A percentile compares a stretch with the other conserved stretches of the same genome.
These are phyloP conservation scores for Drosophila sechellia DNA, from an alignment of 1,140 invertebrate species.

Conservation along the genomic window DNA sequence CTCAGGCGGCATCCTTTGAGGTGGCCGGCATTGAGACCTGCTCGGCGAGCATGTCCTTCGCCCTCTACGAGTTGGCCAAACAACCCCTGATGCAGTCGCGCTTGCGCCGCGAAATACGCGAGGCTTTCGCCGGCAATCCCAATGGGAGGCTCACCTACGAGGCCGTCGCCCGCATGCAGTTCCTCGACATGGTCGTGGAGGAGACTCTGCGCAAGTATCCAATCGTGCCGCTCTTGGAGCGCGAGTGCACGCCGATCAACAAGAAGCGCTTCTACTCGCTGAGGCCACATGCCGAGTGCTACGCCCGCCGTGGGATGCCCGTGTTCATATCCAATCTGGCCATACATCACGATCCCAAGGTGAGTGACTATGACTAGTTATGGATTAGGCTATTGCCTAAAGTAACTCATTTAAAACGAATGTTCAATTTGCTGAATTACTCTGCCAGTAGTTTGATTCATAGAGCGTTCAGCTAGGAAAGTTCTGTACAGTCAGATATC, in stretches of 20 bases:
- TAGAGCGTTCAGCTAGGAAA: too few relatives aligned
- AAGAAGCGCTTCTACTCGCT: conserved; percentile 79
- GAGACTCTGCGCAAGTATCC: conserved; percentile 84
- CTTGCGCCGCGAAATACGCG: conserved; percentile 87
- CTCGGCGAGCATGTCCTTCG: conserved; percentile 88
- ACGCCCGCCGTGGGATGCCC: conserved; percentile 74
- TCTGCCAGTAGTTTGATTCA: too few relatives aligned
- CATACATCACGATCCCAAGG: conserved; percentile 78
- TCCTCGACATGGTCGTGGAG: conserved; percentile 87
- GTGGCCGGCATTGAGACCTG: conserved; percentile 92
- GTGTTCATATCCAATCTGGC: conserved; percentile 77
- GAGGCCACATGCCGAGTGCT: conserved; percentile 74
- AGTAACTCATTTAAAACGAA: too few relatives aligned
- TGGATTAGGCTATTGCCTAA: too few relatives aligned
- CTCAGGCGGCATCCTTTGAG: conserved; percentile 90
- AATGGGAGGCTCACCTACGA: conserved; percentile 86
- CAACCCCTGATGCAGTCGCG: conserved; percentile 89
- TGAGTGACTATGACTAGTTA: conserved; percentile 15
- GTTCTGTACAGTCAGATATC: too few relatives aligned
- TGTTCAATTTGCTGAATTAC: too few relatives aligned
- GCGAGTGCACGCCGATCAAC: conserved; percentile 78
- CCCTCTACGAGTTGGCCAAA: conserved; percentile 89
- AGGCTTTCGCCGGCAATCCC: conserved; percentile 83
- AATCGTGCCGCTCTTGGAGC: conserved; percentile 70
- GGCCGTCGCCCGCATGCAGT: conserved; percentile 87